A percentile compares a stretch with the other conserved stretches of the same genome.
phyloP scores from a whole-genome alignment of 2,888 invertebrate genomes.

The Pristionchus maxplancki region DNA sequence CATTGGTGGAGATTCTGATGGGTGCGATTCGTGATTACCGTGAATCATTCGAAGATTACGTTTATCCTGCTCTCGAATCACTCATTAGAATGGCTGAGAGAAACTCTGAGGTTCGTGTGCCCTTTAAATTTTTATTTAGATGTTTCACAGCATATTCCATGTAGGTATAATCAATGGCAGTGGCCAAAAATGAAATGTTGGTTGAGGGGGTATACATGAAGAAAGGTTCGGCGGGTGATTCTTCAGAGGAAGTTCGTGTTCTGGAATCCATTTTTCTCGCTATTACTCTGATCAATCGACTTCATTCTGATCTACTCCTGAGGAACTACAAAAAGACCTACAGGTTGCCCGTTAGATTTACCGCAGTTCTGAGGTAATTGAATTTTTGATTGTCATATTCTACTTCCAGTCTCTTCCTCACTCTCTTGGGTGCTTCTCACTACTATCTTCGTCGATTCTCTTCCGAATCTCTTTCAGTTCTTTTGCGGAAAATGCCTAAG shows the following conservation, averaged over 20 bases:
- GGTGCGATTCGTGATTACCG: constrained; percentile 55
- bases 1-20: constrained; percentile 63
- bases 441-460: constrained; percentile 93
- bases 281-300: constrained; percentile 92
- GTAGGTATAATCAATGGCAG: too few relatives aligned
- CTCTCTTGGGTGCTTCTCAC: constrained; percentile 87
- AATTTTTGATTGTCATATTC: too few relatives aligned
- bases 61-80: constrained; percentile 40
- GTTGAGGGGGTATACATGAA: neutral
- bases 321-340: constrained; percentile 83
- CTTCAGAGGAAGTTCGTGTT: constrained; percentile 78
- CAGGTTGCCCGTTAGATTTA: too few relatives aligned
- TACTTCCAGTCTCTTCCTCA: constrained; percentile 68
- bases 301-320: constrained; percentile 88
- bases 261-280: constrained; percentile 90
- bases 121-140: too few relatives aligned
- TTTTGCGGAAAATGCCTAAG: constrained; percentile 83
- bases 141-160: too few relatives aligned
- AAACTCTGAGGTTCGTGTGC: neutral
- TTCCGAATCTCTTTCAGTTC: constrained; percentile 95
- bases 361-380: too few relatives aligned
- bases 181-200: too few relatives aligned
- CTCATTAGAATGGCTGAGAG: constrained; percentile 34
- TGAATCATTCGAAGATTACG: constrained; percentile 43
- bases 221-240: constrained; percentile 8